Conservation (phyloP, 2,113 vertebrate species). For the Poeciliopsis turrubarensis region DNA sequence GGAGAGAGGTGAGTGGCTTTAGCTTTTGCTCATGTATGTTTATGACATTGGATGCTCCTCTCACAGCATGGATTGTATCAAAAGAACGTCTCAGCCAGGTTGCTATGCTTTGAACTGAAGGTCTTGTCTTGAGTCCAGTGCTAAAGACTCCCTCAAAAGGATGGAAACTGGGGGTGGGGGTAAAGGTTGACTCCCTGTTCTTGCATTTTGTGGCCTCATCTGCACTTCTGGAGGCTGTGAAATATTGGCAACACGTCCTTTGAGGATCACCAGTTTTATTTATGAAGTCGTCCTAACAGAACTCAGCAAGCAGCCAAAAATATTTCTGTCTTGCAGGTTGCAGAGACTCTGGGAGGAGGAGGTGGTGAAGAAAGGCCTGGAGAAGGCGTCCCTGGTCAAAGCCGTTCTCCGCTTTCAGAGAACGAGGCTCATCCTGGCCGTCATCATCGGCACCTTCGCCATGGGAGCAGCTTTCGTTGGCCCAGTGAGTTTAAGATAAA, state of each 20-base stretch:
- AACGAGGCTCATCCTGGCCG: constrained; percentile 71
- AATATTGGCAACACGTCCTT: not conserved
- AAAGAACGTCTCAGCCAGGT: too few species aligned
- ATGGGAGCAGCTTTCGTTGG: constrained; percentile 69
- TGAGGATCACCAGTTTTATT: not conserved
- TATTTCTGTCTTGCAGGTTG: constrained; percentile 61
- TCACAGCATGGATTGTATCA: not conserved
- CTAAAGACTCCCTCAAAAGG: not conserved
- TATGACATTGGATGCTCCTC: not conserved
- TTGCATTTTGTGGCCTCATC: not conserved
- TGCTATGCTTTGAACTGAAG: too few species aligned
- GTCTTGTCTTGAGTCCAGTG: not conserved
- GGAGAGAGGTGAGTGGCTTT: constrained; percentile 70
- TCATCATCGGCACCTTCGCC: constrained; percentile 51
- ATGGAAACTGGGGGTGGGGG: too few species aligned
- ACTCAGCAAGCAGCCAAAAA: too few species aligned
- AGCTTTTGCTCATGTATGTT: not conserved
- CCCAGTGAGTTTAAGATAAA: constrained; percentile 57
- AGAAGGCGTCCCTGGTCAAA: constrained; percentile 78
- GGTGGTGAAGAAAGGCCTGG: constrained; percentile 71
- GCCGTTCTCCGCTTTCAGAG: constrained; percentile 78
- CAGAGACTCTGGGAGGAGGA: constrained; percentile 80
- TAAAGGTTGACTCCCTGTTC: not conserved
- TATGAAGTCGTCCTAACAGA: too few species aligned
- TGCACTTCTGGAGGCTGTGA: not conserved